These are phyloP conservation scores for Coreius guichenoti DNA, from an alignment of 2,797 vertebrate species.

Conservation along the genomic window DNA sequence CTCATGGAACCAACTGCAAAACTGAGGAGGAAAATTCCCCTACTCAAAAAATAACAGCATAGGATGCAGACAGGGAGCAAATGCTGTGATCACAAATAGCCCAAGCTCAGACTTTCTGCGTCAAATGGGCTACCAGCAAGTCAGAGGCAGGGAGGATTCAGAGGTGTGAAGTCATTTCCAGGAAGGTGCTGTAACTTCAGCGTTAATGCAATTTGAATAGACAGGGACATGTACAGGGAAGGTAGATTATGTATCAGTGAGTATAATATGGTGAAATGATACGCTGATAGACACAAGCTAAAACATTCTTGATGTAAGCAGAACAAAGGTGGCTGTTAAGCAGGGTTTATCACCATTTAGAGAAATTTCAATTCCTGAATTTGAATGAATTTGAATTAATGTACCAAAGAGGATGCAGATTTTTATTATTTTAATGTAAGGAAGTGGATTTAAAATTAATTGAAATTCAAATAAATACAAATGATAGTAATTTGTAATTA, in stretches of 20 bases:
- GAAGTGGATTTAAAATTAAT: neutral
- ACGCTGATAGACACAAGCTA: neutral
- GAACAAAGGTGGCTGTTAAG: neutral
- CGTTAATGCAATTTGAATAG: constrained; percentile 60
- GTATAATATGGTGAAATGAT: constrained; percentile 17
- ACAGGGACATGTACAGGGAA: constrained; percentile 52
- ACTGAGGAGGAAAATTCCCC: constrained; percentile 59
- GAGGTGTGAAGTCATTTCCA: constrained; percentile 71
- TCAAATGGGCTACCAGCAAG: constrained; percentile 70
- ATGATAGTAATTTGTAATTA: neutral
- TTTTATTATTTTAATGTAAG: neutral
- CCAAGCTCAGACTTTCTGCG: constrained; percentile 69
- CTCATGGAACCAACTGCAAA: constrained; percentile 33
- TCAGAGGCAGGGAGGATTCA: constrained; percentile 69
- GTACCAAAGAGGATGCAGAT: neutral
- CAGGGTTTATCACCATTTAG: neutral
- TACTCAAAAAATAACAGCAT: constrained; percentile 59
- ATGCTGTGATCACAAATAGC: constrained; percentile 76
- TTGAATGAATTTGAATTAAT: neutral
- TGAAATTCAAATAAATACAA: neutral
- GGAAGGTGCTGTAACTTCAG: constrained; percentile 67
- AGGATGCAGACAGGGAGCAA: constrained; percentile 70
- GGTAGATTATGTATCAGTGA: constrained; percentile 24
- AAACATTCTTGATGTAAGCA: neutral
- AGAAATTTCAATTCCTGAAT: neutral